A percentile compares a stretch with the other conserved stretches of the same genome.
phyloP scores from a whole-genome alignment of 2,113 vertebrate species.

The Poeciliopsis prolifica region DNA sequence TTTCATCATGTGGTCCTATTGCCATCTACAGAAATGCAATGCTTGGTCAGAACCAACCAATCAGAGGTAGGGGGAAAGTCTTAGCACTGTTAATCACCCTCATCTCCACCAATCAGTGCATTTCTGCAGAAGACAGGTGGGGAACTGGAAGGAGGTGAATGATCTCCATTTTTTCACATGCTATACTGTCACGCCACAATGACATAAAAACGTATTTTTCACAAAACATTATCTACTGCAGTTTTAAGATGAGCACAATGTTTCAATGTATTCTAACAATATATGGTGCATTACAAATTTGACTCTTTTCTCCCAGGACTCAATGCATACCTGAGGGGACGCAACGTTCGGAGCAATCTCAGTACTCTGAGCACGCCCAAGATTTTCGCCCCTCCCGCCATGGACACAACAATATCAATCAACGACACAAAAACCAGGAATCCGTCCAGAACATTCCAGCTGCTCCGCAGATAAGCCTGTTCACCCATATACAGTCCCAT shows the following conservation, averaged over 20 bases:
- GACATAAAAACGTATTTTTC: too few species aligned
- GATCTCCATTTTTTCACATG: too few species aligned
- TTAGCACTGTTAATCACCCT: too few species aligned
- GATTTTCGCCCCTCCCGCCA: constrained; percentile 97
- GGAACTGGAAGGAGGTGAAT: too few species aligned
- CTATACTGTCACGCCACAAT: too few species aligned
- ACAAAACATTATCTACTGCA: too few species aligned
- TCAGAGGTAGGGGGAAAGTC: too few species aligned
- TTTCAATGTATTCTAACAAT: not conserved
- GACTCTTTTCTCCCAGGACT: not conserved
- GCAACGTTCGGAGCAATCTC: constrained; percentile 90
- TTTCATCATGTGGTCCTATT: too few species aligned
- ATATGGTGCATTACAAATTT: not conserved
- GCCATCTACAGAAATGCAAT: too few species aligned
- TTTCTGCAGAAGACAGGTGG: too few species aligned
- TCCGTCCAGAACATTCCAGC: constrained; percentile 96
- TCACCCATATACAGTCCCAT: constrained; percentile 94
- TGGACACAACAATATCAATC: constrained; percentile 95
- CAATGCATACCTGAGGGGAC: constrained; percentile 88
- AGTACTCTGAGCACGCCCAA: constrained; percentile 94
- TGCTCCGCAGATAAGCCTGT: constrained; percentile 94
- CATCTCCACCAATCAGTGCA: too few species aligned
- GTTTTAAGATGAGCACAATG: not conserved
- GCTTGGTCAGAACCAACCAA: too few species aligned
- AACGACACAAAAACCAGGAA: constrained; percentile 98